phyloP scores from a whole-genome alignment of 2,113 vertebrate genomes.

The Eleginops maclovinus region DNA sequence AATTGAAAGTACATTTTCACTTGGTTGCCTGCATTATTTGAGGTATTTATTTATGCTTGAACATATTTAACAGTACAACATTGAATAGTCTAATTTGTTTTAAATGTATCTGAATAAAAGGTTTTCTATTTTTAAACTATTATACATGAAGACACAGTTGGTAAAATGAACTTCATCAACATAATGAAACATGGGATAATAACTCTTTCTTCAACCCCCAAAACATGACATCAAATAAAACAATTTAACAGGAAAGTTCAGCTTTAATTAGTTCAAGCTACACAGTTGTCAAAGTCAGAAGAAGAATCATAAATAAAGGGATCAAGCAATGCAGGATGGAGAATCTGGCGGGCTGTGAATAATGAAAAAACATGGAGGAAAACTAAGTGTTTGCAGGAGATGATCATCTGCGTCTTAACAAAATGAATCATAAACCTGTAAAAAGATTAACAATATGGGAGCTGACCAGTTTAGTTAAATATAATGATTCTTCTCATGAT shows the following conservation, averaged over 20 bases:
- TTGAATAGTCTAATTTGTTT: background rate
- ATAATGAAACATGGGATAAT: background rate
- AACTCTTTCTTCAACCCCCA: background rate
- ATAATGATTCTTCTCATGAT: constrained; percentile 51
- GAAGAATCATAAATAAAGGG: too few species aligned
- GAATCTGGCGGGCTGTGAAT: too few species aligned
- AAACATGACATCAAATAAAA: background rate
- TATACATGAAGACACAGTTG: too few species aligned
- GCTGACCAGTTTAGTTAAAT: constrained; percentile 39
- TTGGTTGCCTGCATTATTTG: background rate
- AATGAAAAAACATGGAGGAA: too few species aligned
- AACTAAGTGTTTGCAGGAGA: too few species aligned
- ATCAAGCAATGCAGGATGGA: too few species aligned
- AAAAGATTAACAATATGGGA: constrained; percentile 14
- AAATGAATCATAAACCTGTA: constrained; percentile 12
- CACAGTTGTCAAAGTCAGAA: too few species aligned
- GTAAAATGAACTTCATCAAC: background rate
- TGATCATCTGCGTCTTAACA: too few species aligned
- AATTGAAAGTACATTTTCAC: background rate
- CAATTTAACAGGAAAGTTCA: background rate
- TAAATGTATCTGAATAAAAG: background rate
- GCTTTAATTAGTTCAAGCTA: background rate
- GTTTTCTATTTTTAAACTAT: background rate
- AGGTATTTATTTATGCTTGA: constrained; percentile 4
- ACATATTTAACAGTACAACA: background rate